Evolutionary conservation across 2,113 vertebrate genomes (phyloP), one percentile per base, ranked within the genome.

Genomic region (Gobius niger): DNA sequence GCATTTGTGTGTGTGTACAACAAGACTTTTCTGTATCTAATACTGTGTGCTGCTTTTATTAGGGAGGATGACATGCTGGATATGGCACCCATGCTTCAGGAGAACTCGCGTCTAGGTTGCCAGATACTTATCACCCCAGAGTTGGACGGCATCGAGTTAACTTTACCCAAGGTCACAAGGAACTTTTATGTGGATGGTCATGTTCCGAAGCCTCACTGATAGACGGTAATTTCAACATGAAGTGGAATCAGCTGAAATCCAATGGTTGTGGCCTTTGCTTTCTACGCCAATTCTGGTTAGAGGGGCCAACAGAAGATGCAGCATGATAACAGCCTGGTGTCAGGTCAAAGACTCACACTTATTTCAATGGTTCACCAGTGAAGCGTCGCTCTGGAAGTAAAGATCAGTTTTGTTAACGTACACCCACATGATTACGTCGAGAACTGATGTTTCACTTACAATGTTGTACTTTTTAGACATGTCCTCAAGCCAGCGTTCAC

Each of bases 1-100:
- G 16, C 24, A 10, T 34, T 2, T 54, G 16, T 49, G 5, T 15
- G 5, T 15, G 41, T 40, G 15, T n/a, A n/a, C n/a, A 62, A 57
- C 34, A 40, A 14, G 1, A 13, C 5, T 41, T 7, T 41, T 18
- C 8, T 68, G 2, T 5, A 4, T 12, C 2, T 5, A 19, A 63
- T 15, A 83, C 9, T 47, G 4, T 9, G 8, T 76, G 7, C 67
- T 18, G 10, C 3, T 53, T 1, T 24, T 67, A 4, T 44, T 77
- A 98, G 96, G 87, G 96, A 98, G 78, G 96, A 98, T 0, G 96
- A 98, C 87, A 96, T 98, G 95, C 86, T 98, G 88, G 96, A 98
- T 88, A 94, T 96, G 96, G 96, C 96, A 0, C 93, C 96, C 0
- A 81, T 93, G 82, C 95, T 98, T 49, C 94, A 95, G 89, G 94